Conservation (phyloP, 2,888 invertebrate genomes). For the Sepiola atlantica region DNA sequence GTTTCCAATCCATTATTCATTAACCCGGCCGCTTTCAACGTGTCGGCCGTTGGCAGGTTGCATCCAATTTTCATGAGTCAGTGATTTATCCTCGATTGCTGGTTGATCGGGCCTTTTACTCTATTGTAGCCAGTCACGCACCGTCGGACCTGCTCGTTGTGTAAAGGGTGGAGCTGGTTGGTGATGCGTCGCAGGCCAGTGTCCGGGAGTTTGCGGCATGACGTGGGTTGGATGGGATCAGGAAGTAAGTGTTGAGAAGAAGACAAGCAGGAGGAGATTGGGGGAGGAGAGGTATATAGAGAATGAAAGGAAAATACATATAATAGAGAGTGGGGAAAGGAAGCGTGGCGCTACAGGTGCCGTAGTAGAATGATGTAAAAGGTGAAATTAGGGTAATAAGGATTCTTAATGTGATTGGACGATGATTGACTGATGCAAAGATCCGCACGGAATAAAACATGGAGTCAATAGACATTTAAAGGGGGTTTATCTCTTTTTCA, state of each 20-base stretch:
- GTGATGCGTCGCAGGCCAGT: background rate
- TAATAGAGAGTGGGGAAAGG: background rate
- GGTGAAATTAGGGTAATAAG: background rate
- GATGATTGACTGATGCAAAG: background rate
- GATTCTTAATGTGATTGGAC: background rate
- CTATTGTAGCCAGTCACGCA: background rate
- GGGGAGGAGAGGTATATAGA: background rate
- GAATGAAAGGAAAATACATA: background rate
- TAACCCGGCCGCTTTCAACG: background rate
- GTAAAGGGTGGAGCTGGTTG: background rate
- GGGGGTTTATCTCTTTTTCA: background rate
- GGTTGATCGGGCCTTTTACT: background rate
- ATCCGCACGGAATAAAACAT: background rate
- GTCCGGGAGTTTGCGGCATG: background rate
- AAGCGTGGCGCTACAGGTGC: background rate
- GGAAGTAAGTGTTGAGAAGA: background rate
- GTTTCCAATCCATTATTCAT: background rate
- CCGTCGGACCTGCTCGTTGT: background rate
- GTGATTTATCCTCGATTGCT: background rate
- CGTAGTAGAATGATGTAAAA: background rate
- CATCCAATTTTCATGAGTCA: conserved; percentile 22
- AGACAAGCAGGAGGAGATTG: too few relatives aligned
- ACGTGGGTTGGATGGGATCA: background rate
- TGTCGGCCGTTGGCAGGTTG: background rate
- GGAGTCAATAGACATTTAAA: background rate